Evolutionary conservation across 2,888 invertebrate genomes (phyloP), one percentile per base, ranked within the genome.

Genomic region (Macaria notata): DNA sequence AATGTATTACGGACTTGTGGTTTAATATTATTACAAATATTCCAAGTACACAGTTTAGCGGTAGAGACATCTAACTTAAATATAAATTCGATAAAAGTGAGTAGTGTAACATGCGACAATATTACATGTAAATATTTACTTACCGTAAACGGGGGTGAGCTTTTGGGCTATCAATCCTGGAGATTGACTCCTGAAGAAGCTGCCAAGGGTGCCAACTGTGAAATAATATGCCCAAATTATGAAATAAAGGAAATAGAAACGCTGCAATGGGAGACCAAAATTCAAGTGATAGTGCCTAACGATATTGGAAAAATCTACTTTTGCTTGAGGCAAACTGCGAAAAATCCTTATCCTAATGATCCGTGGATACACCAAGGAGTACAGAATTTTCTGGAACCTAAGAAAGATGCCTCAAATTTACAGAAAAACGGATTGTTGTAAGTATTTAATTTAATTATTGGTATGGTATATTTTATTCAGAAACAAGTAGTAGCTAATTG

Each of bases 281-380:
- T 88, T 0, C 82, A 87, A 66, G 69, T 90, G 9, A 55, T 70
- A 3, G 69, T 90, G 45, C 88, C 89, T 19, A 61, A 65, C 46
- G 47, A 49, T 4, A 65, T 73, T 39, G 79, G 68, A 7, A 87
- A 76, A 78, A 76, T 85, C 66, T 88, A 73, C 69, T 88, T 85
- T 72, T 92, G 84, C 78, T 73, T 81, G 61, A 82, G 69, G 60
- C 69, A 82, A 63, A 79, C 66, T 46, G 69, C 64, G 64, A 78
- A 73, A 58, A 81, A 73, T 62, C 71, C 62, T 48, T 82, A 83
- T 3, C 81, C 83, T 45, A 76, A 76, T 53, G 84, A 83, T 5
- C 75, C 73, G 58, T 93, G 93, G 93, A 76, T 86, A 62, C 93
- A 93, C 72, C 93, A 93, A 73, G 93, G 93, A 41, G 71, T 71